These are phyloP conservation scores for Chrysolina americana DNA, from an alignment of 2,888 invertebrate genomes.

Conservation along the genomic window DNA sequence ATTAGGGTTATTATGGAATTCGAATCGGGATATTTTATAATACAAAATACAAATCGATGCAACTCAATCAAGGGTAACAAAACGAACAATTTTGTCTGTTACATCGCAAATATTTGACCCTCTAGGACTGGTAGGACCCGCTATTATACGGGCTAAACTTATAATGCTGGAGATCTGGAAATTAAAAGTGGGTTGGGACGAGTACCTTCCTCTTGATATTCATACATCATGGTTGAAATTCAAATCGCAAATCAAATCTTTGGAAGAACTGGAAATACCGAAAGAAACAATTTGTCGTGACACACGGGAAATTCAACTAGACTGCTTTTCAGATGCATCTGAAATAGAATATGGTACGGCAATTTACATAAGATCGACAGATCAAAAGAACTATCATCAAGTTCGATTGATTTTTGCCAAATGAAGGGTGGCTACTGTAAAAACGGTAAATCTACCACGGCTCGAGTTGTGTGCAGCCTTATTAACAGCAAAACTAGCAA, in stretches of 20 bases:
- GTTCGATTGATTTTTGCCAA: slow-evolving; percentile 36
- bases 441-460: slow-evolving; percentile 34
- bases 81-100: slow-evolving; percentile 26
- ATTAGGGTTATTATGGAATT: slow-evolving; percentile 35
- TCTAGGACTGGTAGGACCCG: slow-evolving; percentile 22
- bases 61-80: slow-evolving; percentile 15
- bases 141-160: slow-evolving; percentile 28
- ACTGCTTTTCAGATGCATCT: slow-evolving; percentile 40
- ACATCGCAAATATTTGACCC: slow-evolving; percentile 31
- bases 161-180: slow-evolving; percentile 27
- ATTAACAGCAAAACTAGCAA: slow-evolving; percentile 25
- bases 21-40: slow-evolving; percentile 22
- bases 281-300: slow-evolving; percentile 28
- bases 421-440: slow-evolving; percentile 39
- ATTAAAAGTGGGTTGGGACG: slow-evolving; percentile 32
- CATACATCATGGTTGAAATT: too few species aligned
- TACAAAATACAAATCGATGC: slow-evolving; percentile 5
- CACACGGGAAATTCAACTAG: slow-evolving; percentile 30
- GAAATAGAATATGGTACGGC: slow-evolving; percentile 23
- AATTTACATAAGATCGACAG: slow-evolving; percentile 17
- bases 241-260: slow-evolving; percentile 4
- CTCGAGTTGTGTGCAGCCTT: slow-evolving; percentile 36
- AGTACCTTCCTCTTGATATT: slow-evolving; percentile 23
- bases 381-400: not conserved
- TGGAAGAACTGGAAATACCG: slow-evolving; percentile 22